Conservation (phyloP, 2,113 vertebrate species). For the Galeopterus variegatus region DNA sequence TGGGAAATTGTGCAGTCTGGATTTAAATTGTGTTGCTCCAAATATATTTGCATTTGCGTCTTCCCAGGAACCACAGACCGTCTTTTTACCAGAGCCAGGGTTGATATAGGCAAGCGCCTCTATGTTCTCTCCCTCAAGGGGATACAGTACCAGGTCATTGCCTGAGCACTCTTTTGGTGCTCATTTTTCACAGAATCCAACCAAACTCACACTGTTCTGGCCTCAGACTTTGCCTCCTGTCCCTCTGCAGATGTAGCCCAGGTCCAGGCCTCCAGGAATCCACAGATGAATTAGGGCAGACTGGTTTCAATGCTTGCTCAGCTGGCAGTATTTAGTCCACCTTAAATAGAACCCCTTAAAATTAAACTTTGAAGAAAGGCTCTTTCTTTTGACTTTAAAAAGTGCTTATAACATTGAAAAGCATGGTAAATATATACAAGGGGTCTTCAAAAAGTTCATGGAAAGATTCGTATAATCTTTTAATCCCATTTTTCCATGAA, state of each 20-base stretch:
- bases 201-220: not conserved
- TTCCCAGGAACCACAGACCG: not conserved
- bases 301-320: not conserved
- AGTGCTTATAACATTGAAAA: conserved; percentile 42
- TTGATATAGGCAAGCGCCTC: not conserved
- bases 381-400: conserved; percentile 56
- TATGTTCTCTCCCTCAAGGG: not conserved
- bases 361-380: conserved; percentile 1
- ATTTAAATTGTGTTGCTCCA: not conserved
- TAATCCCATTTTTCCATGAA: no score
- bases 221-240: not conserved
- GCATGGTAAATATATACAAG: not conserved
- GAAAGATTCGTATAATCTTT: no score
- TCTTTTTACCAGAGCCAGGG: not conserved
- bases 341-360: not conserved
- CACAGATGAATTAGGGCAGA: not conserved
- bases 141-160: not conserved
- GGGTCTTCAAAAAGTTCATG: no score
- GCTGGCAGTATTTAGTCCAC: not conserved
- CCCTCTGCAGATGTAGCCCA: not conserved
- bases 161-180: not conserved
- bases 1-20: not conserved
- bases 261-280: not conserved
- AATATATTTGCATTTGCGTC: not conserved
- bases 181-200: not conserved